These are phyloP conservation scores for Ectobius pallidus DNA, from an alignment of 2,888 invertebrate species.

Conservation along the genomic window DNA sequence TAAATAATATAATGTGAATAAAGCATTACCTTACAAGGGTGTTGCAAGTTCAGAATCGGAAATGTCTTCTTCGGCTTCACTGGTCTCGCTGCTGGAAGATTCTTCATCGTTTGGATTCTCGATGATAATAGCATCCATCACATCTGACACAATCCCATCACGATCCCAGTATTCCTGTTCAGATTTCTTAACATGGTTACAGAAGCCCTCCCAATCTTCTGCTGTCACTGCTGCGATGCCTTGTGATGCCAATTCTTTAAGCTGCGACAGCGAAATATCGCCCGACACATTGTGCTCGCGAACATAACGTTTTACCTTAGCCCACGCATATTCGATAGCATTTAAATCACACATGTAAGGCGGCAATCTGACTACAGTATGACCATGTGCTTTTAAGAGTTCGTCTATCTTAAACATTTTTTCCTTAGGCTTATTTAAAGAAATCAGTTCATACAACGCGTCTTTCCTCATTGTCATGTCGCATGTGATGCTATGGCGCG, in stretches of 20 bases:
- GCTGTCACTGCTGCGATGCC: neutral
- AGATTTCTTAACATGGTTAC: neutral
- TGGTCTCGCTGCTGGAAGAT: neutral
- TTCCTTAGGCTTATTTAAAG: neutral
- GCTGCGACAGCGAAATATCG: neutral
- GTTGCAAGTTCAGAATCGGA: neutral
- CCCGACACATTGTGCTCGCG: neutral
- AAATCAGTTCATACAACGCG: neutral
- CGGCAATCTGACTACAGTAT: neutral
- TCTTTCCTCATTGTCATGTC: neutral
- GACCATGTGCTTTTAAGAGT: neutral
- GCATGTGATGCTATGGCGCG: neutral
- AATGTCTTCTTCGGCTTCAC: neutral
- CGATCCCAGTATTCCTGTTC: neutral
- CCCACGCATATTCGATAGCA: neutral
- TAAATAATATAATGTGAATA: neutral
- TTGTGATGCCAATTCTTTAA: neutral
- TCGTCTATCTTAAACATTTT: neutral
- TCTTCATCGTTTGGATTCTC: neutral
- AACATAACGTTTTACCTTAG: neutral
- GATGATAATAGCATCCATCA: neutral
- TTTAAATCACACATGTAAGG: neutral
- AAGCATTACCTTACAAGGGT: neutral
- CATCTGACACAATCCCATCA: neutral
- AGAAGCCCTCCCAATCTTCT: neutral